These are phyloP conservation scores for Platycnemis pennipes DNA, from an alignment of 2,888 invertebrate species.

Conservation along the genomic window DNA sequence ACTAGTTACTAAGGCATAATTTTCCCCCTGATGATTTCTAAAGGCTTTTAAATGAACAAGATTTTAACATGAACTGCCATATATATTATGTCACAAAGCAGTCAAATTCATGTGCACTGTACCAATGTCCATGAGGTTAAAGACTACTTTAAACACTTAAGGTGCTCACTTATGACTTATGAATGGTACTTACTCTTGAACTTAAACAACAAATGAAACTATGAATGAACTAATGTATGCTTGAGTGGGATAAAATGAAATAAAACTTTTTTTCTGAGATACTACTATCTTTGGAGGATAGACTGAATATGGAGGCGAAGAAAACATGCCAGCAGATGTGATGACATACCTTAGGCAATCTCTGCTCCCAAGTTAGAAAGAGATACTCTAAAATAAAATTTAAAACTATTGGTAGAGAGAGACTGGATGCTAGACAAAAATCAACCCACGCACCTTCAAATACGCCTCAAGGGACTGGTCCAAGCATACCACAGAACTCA, in stretches of 20 bases:
- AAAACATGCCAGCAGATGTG: not conserved
- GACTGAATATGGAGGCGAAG: not conserved
- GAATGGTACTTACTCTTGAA: too few species aligned
- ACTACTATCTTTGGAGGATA: not conserved
- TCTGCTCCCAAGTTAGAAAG: not conserved
- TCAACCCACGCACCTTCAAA: conserved; percentile 27
- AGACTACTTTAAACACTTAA: too few species aligned
- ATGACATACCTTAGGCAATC: not conserved
- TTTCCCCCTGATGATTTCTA: too few species aligned
- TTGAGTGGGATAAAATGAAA: not conserved
- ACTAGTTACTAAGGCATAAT: too few species aligned
- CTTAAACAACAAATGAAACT: too few species aligned
- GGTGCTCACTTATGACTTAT: too few species aligned
- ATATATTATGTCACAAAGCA: too few species aligned
- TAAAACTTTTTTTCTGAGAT: not conserved
- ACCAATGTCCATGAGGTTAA: too few species aligned
- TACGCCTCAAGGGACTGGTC: conserved; percentile 1
- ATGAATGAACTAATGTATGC: too few species aligned
- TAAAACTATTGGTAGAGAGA: not conserved
- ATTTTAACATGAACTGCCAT: too few species aligned
- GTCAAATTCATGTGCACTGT: too few species aligned
- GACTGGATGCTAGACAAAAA: conserved; percentile 1
- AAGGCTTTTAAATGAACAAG: too few species aligned
- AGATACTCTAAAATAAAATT: not conserved
- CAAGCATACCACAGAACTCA: not conserved